Evolutionary conservation across 2,113 vertebrate species (phyloP), one percentile per base, ranked within the genome.

Genomic region (Myiagra hebetior): DNA sequence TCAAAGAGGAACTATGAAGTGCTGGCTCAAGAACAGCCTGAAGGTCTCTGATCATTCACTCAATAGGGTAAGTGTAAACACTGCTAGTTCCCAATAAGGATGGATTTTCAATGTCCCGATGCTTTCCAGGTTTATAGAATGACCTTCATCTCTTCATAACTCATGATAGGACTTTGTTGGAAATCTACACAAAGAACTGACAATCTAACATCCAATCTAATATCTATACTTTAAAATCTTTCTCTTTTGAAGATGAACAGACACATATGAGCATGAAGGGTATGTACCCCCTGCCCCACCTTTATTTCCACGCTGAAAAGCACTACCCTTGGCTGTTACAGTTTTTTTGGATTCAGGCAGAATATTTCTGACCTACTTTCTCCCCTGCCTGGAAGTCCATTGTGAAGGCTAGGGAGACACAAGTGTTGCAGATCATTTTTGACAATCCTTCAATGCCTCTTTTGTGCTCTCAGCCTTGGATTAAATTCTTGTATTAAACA

Each of bases 241-340:
- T 68, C 14, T 77, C 10, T 74, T 90, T 60, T n/a, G 26, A 16
- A 17, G 4, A 73, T 42, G 33, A 83, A 53, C 31, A 46, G 37
- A 85, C 90, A 79, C 11, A 69, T 23, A 55, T 2, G 6, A 67
- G 57, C 13, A 37, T 1, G 13, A 77, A 77, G 7, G 10, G 6
- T 63, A 3, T 15, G 9, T 22, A 18, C 1, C 2, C 9, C 9
- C 5, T 63, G 2, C 4, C 7, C 9, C 11, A 47, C 26, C 8
- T 70, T 86, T 77, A 42, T 52, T 83, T 80, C 13, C 63, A 56
- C 31, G 13, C 13, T 75, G 56, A 16, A 85, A 74, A 89, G 1
- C 46, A 55, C 7, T 46, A 15, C 5, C 49, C 10, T 70, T 60
- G 28, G 15, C 3, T 30, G 12, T 19, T 41, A 11, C 10, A 33